These are phyloP conservation scores for Desoria tigrina DNA, from an alignment of 2,888 invertebrate species.

Conservation along the genomic window DNA sequence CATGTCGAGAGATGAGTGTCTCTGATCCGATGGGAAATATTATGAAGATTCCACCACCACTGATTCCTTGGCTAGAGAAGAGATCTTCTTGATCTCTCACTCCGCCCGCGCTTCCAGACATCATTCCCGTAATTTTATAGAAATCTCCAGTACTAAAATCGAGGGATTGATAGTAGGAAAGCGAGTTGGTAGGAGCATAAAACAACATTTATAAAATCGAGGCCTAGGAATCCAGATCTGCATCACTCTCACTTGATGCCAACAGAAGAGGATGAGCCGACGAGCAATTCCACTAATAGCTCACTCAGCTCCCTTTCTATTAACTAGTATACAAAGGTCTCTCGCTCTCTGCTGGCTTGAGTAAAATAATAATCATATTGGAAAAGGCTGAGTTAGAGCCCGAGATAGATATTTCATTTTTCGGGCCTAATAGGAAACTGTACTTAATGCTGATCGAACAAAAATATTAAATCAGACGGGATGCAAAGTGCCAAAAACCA, in stretches of 20 bases:
- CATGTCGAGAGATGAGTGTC: conserved; percentile 9
- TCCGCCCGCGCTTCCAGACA: background rate
- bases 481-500: conserved; percentile 24
- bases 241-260: too few relatives aligned
- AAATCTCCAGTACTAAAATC: background rate
- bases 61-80: background rate
- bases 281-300: conserved; percentile 15
- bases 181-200: too few relatives aligned
- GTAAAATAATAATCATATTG: background rate
- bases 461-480: conserved; percentile 19
- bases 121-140: background rate
- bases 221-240: too few relatives aligned
- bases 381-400: background rate
- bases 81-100: conserved; percentile 7
- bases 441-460: conserved; percentile 15
- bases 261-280: background rate
- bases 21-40: background rate
- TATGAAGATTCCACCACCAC: conserved; percentile 5
- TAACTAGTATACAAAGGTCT: background rate
- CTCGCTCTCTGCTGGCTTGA: background rate
- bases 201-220: conserved; percentile 4
- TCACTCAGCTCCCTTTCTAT: background rate
- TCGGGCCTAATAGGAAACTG: conserved; percentile 7
- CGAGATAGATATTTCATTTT: conserved; percentile 19
- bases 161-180: too few relatives aligned